phyloP scores from a whole-genome alignment of 2,888 invertebrate species.

The Pollenia labialis region DNA sequence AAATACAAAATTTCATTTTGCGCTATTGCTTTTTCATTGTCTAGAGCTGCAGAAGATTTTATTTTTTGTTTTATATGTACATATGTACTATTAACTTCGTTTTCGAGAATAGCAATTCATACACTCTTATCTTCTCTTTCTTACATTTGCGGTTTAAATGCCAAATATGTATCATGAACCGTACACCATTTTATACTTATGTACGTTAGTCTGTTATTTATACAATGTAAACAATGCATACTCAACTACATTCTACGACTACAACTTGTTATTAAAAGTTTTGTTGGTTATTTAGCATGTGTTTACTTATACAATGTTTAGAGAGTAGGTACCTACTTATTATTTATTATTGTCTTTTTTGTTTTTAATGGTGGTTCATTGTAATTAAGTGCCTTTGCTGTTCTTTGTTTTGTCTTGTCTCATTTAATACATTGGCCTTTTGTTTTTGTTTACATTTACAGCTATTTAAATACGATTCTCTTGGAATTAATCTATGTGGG shows the following conservation, averaged over 20 bases:
- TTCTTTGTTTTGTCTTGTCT: conserved; percentile 13
- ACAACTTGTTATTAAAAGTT: background rate
- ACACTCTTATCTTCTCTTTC: conserved; percentile 42
- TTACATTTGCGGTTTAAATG: background rate
- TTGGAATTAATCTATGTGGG: background rate
- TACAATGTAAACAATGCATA: conserved; percentile 19
- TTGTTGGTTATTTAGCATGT: conserved; percentile 40
- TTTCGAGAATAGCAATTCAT: conserved; percentile 12
- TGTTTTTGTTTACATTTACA: background rate
- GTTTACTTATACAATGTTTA: background rate
- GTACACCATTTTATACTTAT: background rate
- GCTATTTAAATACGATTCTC: background rate
- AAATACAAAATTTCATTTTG: background rate
- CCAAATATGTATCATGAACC: background rate
- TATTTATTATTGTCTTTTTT: conserved; percentile 15
- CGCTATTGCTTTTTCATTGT: conserved; percentile 13
- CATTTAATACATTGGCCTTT: background rate
- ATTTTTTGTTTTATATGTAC: background rate
- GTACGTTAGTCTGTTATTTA: background rate
- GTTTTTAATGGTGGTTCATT: background rate
- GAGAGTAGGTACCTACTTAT: background rate
- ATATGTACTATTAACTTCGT: conserved; percentile 15
- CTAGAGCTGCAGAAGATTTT: background rate
- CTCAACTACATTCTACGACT: background rate
- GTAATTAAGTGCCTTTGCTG: background rate